phyloP scores from a whole-genome alignment of 2,797 vertebrate genomes.

The Typhlichthys eigenmanni region DNA sequence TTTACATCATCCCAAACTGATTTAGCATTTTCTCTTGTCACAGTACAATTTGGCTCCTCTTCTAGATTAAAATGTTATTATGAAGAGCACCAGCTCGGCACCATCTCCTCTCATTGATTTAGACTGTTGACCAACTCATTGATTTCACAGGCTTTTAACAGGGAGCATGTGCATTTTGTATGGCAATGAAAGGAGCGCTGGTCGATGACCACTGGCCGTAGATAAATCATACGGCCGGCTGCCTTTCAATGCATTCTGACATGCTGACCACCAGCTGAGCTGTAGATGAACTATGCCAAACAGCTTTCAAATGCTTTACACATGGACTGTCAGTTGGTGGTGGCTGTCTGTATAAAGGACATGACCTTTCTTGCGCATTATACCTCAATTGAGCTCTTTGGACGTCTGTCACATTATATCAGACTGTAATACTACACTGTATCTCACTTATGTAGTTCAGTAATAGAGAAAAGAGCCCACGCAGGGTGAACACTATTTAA shows the following conservation, averaged over 20 bases:
- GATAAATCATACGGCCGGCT: constrained; percentile 23
- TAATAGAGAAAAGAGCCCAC: too few relatives aligned
- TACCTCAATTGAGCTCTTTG: not conserved
- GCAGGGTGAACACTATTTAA: too few relatives aligned
- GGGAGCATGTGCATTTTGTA: constrained; percentile 25
- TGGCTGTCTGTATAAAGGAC: constrained; percentile 10
- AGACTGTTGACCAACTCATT: constrained; percentile 35
- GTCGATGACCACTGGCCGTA: constrained; percentile 22
- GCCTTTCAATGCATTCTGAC: constrained; percentile 9
- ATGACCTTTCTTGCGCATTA: not conserved
- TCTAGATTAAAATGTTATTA: constrained; percentile 9
- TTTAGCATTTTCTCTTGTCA: not conserved
- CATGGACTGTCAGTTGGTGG: not conserved
- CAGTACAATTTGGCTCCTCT: constrained; percentile 14
- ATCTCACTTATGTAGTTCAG: too few relatives aligned
- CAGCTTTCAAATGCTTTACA: not conserved
- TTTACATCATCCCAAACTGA: not conserved
- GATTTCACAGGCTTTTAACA: constrained; percentile 40
- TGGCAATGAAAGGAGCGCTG: not conserved
- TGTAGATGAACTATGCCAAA: not conserved
- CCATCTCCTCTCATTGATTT: constrained; percentile 31
- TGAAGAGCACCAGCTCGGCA: constrained; percentile 8
- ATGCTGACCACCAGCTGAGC: constrained; percentile 14
- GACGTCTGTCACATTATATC: not conserved
- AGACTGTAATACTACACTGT: too few relatives aligned